Percentiles rank a stretch among this genome's conserved stretches.
Conservation (phyloP, 2,113 vertebrate species). For the Osmerus mordax region DNA sequence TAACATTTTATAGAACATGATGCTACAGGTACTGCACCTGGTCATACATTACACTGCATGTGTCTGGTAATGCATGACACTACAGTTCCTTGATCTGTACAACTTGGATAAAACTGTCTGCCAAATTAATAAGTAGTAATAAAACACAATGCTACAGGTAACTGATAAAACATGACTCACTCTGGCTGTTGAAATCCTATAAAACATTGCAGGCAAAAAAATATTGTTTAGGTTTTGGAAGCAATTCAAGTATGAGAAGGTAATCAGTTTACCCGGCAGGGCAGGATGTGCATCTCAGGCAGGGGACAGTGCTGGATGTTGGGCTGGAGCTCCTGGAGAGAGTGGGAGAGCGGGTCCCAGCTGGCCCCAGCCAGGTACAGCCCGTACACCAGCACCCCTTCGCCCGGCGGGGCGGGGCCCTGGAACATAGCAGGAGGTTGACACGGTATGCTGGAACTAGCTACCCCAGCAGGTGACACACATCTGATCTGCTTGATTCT, state of each 20-base stretch:
- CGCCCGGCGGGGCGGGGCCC: conserved; percentile 3
- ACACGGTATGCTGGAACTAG: neutral
- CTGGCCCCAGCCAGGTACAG: conserved; percentile 55
- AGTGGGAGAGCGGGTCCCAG: conserved; percentile 42
- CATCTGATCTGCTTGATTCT: too few relatives aligned
- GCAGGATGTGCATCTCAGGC: conserved; percentile 52
- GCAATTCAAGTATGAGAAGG: neutral
- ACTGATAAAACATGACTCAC: too few relatives aligned
- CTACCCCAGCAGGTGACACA: too few relatives aligned
- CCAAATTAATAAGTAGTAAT: too few relatives aligned
- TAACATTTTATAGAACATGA: neutral
- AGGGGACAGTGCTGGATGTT: conserved; percentile 45
- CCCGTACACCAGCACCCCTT: conserved; percentile 50
- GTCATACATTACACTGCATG: too few relatives aligned
- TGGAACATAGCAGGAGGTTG: neutral
- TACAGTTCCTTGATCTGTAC: too few relatives aligned
- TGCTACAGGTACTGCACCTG: too few relatives aligned
- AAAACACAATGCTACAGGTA: too few relatives aligned
- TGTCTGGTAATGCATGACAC: too few relatives aligned
- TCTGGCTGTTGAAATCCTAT: too few relatives aligned
- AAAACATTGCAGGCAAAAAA: neutral
- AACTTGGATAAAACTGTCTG: too few relatives aligned
- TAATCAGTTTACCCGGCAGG: conserved; percentile 28
- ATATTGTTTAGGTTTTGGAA: neutral
- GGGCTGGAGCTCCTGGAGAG: conserved; percentile 48